A percentile compares a stretch with the other conserved stretches of the same genome.
These are phyloP conservation scores for Clarias fuscus DNA, from an alignment of 2,797 vertebrate genomes.

Conservation along the genomic window DNA sequence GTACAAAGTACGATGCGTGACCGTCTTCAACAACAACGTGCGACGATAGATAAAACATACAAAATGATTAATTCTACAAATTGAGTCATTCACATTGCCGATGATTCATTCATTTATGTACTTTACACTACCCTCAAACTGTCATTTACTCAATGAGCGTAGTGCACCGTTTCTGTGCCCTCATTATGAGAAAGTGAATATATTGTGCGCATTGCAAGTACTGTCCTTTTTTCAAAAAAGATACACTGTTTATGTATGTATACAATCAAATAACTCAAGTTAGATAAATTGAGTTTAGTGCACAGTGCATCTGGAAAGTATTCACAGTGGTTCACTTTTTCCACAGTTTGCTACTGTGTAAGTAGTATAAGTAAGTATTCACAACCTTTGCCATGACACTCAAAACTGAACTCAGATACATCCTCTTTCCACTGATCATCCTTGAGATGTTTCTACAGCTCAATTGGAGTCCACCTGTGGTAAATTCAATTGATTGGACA, in stretches of 20 bases:
- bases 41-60: not conserved
- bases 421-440: too few relatives aligned
- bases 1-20: not conserved
- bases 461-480: too few relatives aligned
- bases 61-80: not conserved
- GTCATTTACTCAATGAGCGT: not conserved
- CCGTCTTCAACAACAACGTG: not conserved
- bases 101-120: constrained; percentile 11
- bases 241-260: not conserved
- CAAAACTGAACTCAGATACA: too few relatives aligned
- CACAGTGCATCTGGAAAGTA: too few relatives aligned
- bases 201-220: not conserved
- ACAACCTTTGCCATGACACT: too few relatives aligned
- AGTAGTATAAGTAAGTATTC: too few relatives aligned
- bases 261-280: not conserved
- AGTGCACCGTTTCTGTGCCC: too few relatives aligned
- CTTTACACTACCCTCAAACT: not conserved
- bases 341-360: too few relatives aligned
- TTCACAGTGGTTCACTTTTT: too few relatives aligned
- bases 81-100: not conserved
- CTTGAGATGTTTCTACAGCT: too few relatives aligned
- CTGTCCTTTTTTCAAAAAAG: not conserved
- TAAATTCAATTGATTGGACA: too few relatives aligned
- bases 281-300: not conserved
- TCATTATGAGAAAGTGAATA: not conserved